Percentiles rank a stretch among this genome's conserved stretches.
Conservation (phyloP, 92 coral and sea anemone species). For the Porites rus region DNA sequence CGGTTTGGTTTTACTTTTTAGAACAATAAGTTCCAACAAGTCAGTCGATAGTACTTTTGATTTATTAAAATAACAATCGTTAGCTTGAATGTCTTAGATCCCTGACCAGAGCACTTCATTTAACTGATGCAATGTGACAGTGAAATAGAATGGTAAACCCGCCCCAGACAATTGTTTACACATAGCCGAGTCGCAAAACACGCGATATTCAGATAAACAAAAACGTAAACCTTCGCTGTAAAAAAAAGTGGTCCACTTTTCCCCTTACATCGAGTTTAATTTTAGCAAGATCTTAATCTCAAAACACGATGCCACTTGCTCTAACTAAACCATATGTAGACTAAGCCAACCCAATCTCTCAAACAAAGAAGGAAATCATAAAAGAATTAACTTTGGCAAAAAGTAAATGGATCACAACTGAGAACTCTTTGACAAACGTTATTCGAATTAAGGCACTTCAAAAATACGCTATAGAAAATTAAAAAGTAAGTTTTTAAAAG, state of each 20-base stretch:
- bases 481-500: too few species aligned
- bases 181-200: neutral
- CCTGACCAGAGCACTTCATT: neutral
- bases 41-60: neutral
- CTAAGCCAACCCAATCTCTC: neutral
- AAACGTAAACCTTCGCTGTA: neutral
- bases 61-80: neutral
- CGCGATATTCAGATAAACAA: constrained; percentile 17
- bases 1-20: neutral
- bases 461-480: too few species aligned
- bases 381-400: too few species aligned
- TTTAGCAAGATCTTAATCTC: neutral
- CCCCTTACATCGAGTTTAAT: neutral
- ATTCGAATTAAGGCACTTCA: too few species aligned
- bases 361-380: too few species aligned
- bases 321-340: neutral
- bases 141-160: constrained; percentile 4
- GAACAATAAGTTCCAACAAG: too few species aligned
- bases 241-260: neutral
- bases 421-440: too few species aligned
- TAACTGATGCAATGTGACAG: constrained; percentile 12
- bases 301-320: neutral
- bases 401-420: too few species aligned
- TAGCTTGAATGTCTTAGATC: neutral
- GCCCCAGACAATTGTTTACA: constrained; percentile 15